Base-by-base conservation (phyloP, 2,113 vertebrate genomes). In the Chloropsis hardwickii region DNA sequence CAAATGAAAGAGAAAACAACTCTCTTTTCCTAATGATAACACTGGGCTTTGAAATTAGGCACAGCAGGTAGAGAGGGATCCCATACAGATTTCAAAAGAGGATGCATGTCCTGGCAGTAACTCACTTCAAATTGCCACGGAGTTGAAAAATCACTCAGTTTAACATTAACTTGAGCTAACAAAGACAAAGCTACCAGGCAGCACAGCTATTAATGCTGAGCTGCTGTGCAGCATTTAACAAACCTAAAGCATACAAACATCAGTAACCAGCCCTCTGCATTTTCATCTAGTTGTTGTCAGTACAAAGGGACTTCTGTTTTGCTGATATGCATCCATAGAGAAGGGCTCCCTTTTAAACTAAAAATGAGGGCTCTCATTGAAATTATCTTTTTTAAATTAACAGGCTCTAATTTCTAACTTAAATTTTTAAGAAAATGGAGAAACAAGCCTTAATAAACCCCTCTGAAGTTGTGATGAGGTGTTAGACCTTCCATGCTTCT, bases 31-130 rank as follows among this genome's bases (percentile, higher is more conserved):
- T 90, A 66, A 73, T 44, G 45, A 76, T 50, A 57, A 37, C 40
- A 76, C 5, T 89, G 77, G 50, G 54, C 81, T 95, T 95, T 64
- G 70, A 95, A 95, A 95, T 95, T 64, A 85, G 69, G 17, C 87
- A 90, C 89, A 95, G 84, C 61, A 81, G 61, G 83, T 57, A 72
- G 57, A 81, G 57, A 83, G 60, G 67, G 10, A 76, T 69, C 48
- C 28, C 82, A 80, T 10, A 64, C 3, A 62, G 83, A 40, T 91
- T 91, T 91, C 65, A 70, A 70, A 92, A 92, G 56, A 56, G 25
- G n/a, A 53, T 76, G 14, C 20, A 12, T 65, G 23, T 69, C 14
- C 81, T 31, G 9, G 28, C 62, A 44, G 22, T 62, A 85, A 29
- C 39, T 82, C n/a, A n/a, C 47, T 92, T 81, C 53, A 79, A 62